Base-by-base conservation (phyloP, 2,888 invertebrate species). In the Hypomecis atomaria region DNA sequence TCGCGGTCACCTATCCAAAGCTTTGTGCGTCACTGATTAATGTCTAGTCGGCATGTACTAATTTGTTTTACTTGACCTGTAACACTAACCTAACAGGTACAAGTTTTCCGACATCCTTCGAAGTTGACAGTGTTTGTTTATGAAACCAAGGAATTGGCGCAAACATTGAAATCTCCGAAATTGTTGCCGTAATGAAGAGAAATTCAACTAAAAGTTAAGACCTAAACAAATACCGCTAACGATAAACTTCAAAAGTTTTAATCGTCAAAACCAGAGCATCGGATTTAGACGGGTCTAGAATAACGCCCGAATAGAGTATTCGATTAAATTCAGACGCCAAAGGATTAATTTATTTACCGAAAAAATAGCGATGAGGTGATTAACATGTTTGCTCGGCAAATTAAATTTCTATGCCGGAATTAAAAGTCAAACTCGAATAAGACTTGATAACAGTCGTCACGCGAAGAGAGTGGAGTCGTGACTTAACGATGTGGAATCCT, bases 341-440 rank as follows among this genome's bases (percentile, higher is more conserved):
- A 54, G 50, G 59, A 66, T 61, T 62, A 62, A 60, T 65, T 62
- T 69, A 61, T 68, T 68, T 65, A 33, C 61, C 13, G 9, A 60
- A 64, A 62, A 57, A 63, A 64, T 62, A 53, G 54, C 58, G 58
- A 54, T 56, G 44, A 53, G 43, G 56, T 61, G 49, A 65, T 70
- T 63, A 64, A 50, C 55, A 45, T 45, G 49, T 67, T 68, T 65
- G 62, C 37, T 37, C 50, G 36, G 56, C 43, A 59, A 55, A 64
- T 64, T 43, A 42, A 53, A 62, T 60, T 56, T 38, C 11, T 62
- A 62, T 36, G 42, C 23, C 40, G 58, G 57, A 63, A 60, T 44
- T 44, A 49, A 57, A 56, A 45, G 13, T 53, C 7, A 36, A 40
- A 44, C 40, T 44, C n/a, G 36, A 40, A 10, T 36, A 33, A 33